Percentiles rank a stretch among this genome's conserved stretches.
Evolutionary conservation across 2,113 vertebrate species (phyloP).

Genomic region (Asarcornis scutulata): DNA sequence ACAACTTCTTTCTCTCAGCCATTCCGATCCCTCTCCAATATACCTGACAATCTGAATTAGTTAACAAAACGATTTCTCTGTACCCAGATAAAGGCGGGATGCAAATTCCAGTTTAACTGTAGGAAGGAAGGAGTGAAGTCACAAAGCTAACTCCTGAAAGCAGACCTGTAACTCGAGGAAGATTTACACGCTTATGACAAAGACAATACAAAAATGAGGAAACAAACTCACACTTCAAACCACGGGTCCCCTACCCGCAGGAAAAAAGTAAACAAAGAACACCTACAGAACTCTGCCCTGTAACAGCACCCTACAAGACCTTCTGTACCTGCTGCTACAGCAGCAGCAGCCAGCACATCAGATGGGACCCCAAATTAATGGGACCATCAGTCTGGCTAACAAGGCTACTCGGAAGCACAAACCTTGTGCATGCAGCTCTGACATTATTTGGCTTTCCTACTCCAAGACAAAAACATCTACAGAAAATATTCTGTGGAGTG

Average conservation of each 20-base stretch:
- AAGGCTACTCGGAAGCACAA: neutral
- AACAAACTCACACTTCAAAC: neutral
- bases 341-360: neutral
- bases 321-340: neutral
- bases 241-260: neutral
- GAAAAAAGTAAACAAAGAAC: neutral
- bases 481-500: neutral
- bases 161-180: neutral
- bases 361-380: neutral
- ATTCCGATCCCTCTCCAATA: neutral
- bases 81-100: neutral
- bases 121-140: neutral
- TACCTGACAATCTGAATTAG: neutral
- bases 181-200: neutral
- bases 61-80: neutral
- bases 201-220: neutral
- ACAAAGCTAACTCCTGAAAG: neutral
- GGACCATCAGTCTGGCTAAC: neutral
- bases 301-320: neutral
- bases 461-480: neutral
- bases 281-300: neutral
- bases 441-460: neutral
- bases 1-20: neutral
- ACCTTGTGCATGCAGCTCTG: accelerated
- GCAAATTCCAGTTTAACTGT: neutral